Base-by-base conservation (phyloP, 2,797 vertebrate genomes). In the Pipistrellus pipistrellus region DNA sequence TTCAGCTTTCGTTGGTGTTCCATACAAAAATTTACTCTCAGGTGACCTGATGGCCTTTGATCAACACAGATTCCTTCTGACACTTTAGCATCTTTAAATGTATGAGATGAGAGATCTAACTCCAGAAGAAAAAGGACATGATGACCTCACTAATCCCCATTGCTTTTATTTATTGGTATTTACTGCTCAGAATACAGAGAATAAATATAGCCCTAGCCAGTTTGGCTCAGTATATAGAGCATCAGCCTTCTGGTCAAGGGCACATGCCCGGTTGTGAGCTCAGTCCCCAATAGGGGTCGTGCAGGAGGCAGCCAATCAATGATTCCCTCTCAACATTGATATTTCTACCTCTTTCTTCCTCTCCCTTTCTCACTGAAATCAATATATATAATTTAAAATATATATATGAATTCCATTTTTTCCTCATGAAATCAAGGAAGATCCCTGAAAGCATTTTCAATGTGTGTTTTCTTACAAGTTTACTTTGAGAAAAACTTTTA, bases 391-490 rank as follows among this genome's bases (percentile, higher is more conserved):
- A 20, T 8, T 7, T 6, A 20, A 20, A 53, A 96, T 21, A 75
- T 55, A 78, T 3, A 41, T 41, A 41, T 41, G 38, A 41, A 41
- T 41, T 41, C 38, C 38, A 41, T 41, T 41, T 48, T 91, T 96
- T 84, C 51, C 51, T 71, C 88, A 91, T 73, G 75, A 89, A 93
- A 88, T 62, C 4, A 89, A 85, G 75, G 41, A 78, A 87, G 59
- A 85, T 30, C 38, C 62, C 66, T 27, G 9, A 62, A 93, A 91
- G 32, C 21, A 80, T 93, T 88, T 95, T 89, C 32, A 95, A 64
- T 93, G 25, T 90, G 17, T 94, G 20, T 80, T 93, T 96, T 93
- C 64, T 95, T 25, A 57, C n/a, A 23, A 68, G 21, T 48, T 96
- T 53, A 51, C n/a, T 76, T 80, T 84, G 30, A 84, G 38, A 89